Evolutionary conservation across 2,888 invertebrate species (phyloP).

Genomic region (Amiota communis): DNA sequence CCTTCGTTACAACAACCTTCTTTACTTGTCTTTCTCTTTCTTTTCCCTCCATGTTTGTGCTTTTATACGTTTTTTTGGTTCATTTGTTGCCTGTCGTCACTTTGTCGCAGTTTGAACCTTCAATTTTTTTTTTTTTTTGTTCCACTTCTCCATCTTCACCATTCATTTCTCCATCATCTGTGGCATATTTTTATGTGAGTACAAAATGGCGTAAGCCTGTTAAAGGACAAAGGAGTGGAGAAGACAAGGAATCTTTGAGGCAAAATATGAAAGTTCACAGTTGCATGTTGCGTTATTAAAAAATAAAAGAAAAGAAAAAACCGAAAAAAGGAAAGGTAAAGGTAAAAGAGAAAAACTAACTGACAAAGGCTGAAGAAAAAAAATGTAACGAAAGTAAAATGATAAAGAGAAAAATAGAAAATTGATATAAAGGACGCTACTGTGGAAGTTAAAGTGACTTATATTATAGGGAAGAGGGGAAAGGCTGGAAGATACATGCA

Average conservation of each 20-base stretch:
- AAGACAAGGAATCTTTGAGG: background rate
- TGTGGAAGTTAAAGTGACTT: background rate
- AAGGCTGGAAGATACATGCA: background rate
- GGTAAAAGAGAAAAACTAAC: background rate
- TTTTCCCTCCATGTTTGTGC: background rate
- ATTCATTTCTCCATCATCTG: background rate
- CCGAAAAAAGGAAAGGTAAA: background rate
- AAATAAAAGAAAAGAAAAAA: background rate
- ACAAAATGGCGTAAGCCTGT: background rate
- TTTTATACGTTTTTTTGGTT: background rate
- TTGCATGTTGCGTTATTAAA: conserved; percentile 24
- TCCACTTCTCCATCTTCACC: background rate
- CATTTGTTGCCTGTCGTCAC: background rate
- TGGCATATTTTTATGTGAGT: background rate
- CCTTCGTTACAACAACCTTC: too few species aligned
- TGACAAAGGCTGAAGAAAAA: background rate
- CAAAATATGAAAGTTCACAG: conserved; percentile 16
- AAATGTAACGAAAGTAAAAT: background rate
- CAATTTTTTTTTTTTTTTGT: background rate
- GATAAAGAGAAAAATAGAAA: background rate
- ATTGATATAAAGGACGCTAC: background rate
- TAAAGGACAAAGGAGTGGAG: background rate
- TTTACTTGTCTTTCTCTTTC: background rate
- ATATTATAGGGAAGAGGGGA: background rate
- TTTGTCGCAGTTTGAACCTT: background rate